Conservation (phyloP, 2,888 invertebrate genomes). For the Pristionchus entomophagus region DNA sequence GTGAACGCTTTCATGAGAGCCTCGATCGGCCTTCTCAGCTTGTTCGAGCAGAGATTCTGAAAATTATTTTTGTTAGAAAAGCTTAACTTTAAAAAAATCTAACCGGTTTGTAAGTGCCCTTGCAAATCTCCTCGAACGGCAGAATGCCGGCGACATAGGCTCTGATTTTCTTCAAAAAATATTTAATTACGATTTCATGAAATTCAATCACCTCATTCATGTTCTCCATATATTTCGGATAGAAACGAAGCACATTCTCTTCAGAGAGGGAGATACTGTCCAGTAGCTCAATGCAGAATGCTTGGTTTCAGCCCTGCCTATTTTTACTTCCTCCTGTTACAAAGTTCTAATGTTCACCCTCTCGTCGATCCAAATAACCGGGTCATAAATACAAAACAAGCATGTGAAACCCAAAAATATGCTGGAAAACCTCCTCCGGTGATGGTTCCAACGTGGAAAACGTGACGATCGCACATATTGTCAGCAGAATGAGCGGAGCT, state of each 20-base stretch:
- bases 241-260: not conserved
- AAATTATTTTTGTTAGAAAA: not conserved
- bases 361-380: not conserved
- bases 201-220: slow-evolving; percentile 3
- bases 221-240: slow-evolving; percentile 15
- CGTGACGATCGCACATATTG: not conserved
- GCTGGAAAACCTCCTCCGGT: not conserved
- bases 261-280: slow-evolving; percentile 20
- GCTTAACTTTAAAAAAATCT: not conserved
- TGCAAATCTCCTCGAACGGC: slow-evolving; percentile 20
- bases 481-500: not conserved
- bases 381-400: not conserved
- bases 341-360: not conserved
- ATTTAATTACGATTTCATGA: not conserved
- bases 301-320: not conserved
- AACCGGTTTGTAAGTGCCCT: slow-evolving; percentile 19
- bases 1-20: not conserved
- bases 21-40: not conserved
- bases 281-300: not conserved
- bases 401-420: not conserved
- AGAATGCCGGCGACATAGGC: not conserved
- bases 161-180: slow-evolving; percentile 26
- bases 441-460: not conserved
- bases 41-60: slow-evolving; percentile 21
- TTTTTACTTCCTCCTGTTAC: too few species aligned